Evolutionary conservation across 2,113 vertebrate genomes (phyloP).

Genomic region (Malurus cyaneus): DNA sequence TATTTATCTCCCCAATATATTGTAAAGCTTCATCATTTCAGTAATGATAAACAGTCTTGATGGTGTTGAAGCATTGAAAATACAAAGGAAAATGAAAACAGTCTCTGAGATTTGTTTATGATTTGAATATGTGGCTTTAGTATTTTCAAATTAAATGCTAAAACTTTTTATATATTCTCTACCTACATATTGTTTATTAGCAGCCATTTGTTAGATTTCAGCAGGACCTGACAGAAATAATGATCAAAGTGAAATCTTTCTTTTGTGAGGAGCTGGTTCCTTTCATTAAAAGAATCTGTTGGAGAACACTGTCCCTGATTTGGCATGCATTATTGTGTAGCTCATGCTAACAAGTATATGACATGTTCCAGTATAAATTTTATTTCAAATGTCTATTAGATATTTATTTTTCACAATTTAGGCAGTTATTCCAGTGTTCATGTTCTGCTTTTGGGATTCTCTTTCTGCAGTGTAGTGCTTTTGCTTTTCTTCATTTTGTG

Average conservation of each 20-base stretch:
- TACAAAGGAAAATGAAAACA: slow-evolving; percentile 24
- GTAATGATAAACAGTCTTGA: background rate
- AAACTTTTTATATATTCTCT: background rate
- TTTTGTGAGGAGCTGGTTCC: background rate
- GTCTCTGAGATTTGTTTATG: slow-evolving; percentile 7
- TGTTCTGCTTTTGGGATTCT: background rate
- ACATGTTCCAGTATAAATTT: background rate
- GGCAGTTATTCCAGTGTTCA: background rate
- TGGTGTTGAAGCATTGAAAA: background rate
- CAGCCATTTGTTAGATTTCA: background rate
- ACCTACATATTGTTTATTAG: background rate
- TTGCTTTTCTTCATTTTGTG: background rate
- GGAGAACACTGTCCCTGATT: background rate
- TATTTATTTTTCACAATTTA: background rate
- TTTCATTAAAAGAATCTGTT: background rate
- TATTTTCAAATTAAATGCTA: slow-evolving; percentile 32
- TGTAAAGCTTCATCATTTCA: slow-evolving; percentile 1
- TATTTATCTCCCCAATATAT: slow-evolving; percentile 67
- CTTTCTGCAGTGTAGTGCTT: background rate
- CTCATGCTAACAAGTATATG: background rate
- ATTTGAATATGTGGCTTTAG: slow-evolving; percentile 34
- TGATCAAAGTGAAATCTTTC: background rate
- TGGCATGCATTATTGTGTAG: background rate
- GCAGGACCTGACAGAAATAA: background rate
- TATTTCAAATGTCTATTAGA: background rate